Base-by-base conservation (phyloP, 2,888 invertebrate genomes). In the Gandaritis pyraliata region DNA sequence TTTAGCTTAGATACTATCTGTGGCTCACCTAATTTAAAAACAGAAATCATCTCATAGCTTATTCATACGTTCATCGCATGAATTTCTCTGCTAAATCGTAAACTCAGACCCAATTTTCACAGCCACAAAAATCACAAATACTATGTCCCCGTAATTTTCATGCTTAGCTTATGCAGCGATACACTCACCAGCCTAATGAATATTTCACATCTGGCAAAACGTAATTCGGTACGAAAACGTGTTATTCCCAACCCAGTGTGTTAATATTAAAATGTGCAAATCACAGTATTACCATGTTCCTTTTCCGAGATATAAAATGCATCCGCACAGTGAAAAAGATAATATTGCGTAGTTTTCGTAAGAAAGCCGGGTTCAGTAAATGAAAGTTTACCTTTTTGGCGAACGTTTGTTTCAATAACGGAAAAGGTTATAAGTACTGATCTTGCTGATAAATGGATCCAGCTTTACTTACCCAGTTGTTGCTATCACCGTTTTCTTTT, bases 221-320 rank as follows among this genome's bases (percentile, higher is more conserved):
- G 78, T 83, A 81, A 86, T 86, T 83, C 77, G 69, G 74, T 71
- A 75, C 80, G 74, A 76, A 78, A 76, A 78, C 77, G 72, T 76
- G 60, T 64, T 70, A 64, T 64, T 62, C 51, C 62, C 61, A 45
- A 71, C 72, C 75, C 74, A 71, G 69, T 73, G 73, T 83, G 83
- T 88, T 86, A 85, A 87, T 88, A 88, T 89, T 88, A 88, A 88
- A 83, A 86, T 85, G 87, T 89, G 86, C 76, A 86, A 88, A 88
- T 86, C 80, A 77, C 71, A 67, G 65, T 68, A 86, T 87, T 84
- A 83, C 81, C 87, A 84, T 86, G 80, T 74, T 68, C 67, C 74
- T 69, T 47, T 70, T 69, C 71, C 73, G 73, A 80, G 80, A 72
- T 66, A 81, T 51, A 55, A 63, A 82, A 83, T 83, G 78, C 80